These are phyloP conservation scores for Stomatorhinus ivindoensis DNA, from an alignment of 2,113 vertebrate species.

Conservation along the genomic window DNA sequence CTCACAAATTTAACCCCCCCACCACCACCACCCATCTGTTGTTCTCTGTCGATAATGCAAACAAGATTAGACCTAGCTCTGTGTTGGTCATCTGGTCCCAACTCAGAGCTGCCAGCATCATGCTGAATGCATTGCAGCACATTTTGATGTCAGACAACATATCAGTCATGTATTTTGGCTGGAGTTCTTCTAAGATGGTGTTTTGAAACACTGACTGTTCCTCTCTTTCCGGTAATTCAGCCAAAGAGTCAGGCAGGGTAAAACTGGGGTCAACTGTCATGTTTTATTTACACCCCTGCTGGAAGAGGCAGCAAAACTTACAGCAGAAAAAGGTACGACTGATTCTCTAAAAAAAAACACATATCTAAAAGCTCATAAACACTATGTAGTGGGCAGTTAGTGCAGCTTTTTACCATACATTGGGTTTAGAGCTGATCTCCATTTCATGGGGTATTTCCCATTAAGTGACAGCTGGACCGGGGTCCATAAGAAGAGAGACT, in stretches of 20 bases:
- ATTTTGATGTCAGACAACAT: constrained; percentile 9
- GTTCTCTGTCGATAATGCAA: no score
- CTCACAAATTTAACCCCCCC: background rate
- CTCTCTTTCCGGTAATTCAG: background rate
- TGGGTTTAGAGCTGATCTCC: background rate
- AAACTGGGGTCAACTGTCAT: background rate
- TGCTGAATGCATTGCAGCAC: background rate
- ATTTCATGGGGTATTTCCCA: background rate
- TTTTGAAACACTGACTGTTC: background rate
- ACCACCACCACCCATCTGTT: background rate
- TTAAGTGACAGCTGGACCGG: background rate
- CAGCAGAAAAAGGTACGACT: background rate
- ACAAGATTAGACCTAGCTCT: background rate
- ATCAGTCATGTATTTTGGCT: background rate
- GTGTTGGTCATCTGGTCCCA: background rate
- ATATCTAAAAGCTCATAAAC: background rate
- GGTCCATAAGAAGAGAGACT: background rate
- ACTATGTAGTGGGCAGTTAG: background rate
- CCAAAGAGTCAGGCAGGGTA: background rate
- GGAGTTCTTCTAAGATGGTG: background rate
- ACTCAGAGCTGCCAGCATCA: background rate
- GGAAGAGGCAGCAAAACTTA: background rate
- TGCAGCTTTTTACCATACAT: background rate
- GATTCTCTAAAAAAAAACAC: background rate
- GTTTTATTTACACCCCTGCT: background rate